Evolutionary conservation across 2,113 vertebrate species (phyloP).

Genomic region (Orientallactaga bullata): DNA sequence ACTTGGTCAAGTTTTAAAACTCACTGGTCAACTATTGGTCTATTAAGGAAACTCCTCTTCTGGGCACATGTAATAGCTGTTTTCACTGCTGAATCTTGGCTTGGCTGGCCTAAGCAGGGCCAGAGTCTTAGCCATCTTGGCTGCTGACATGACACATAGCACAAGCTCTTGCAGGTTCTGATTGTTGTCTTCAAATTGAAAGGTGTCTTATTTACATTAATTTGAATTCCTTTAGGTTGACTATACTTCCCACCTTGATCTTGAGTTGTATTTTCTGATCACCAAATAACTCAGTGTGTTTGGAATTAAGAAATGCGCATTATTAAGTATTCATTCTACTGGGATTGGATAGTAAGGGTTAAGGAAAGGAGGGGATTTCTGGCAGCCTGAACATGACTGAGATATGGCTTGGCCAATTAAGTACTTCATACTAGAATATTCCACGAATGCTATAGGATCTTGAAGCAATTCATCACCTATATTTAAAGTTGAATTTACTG

Average conservation of each 20-base stretch:
- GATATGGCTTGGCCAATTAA: constrained; percentile 63
- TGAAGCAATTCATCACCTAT: constrained; percentile 88
- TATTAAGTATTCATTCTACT: neutral
- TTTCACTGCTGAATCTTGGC: neutral
- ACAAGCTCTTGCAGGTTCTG: neutral
- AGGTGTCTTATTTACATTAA: neutral
- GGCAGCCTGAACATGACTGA: constrained; percentile 15
- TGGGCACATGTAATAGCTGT: too few species aligned
- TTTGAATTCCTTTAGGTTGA: constrained; percentile 55
- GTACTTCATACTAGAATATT: constrained; percentile 69
- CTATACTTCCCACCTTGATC: neutral
- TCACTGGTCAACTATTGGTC: neutral
- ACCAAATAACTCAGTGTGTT: constrained; percentile 1
- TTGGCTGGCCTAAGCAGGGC: neutral
- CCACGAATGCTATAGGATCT: constrained; percentile 79
- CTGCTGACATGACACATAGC: neutral
- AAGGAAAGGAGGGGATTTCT: neutral
- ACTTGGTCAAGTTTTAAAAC: constrained; percentile 14
- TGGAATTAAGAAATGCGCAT: constrained; percentile 16
- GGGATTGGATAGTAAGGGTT: constrained; percentile 35
- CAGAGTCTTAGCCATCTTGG: neutral
- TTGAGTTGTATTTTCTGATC: neutral
- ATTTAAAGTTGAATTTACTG: constrained; percentile 93
- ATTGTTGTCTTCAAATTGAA: constrained; percentile 25
- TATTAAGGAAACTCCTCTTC: neutral